phyloP scores from a whole-genome alignment of 2,888 invertebrate species.

The Coelinius sp. region DNA sequence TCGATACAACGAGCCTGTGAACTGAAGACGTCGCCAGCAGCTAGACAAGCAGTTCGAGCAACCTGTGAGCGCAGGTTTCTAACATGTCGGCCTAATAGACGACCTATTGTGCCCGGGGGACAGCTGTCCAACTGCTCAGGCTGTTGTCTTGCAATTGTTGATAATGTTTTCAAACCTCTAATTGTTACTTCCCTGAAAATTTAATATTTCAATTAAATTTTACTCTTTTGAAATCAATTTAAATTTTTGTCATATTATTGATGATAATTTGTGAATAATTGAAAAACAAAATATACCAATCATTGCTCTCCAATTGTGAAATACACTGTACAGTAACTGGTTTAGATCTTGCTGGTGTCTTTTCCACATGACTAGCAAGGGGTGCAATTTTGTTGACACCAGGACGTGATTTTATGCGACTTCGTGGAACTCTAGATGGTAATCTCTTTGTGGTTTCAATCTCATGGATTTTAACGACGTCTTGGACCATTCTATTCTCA shows the following conservation, averaged over 20 bases:
- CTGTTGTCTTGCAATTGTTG: constrained; percentile 79
- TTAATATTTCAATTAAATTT: too few species aligned
- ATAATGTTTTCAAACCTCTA: constrained; percentile 79
- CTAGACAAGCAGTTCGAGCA: constrained; percentile 88
- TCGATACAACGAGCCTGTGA: constrained; percentile 71
- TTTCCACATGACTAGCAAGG: constrained; percentile 61
- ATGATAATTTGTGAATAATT: too few species aligned
- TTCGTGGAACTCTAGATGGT: constrained; percentile 56
- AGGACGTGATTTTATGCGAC: constrained; percentile 48
- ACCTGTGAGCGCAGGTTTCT: constrained; percentile 95
- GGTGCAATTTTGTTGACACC: constrained; percentile 45
- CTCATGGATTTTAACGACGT: constrained; percentile 30
- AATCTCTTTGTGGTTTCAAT: constrained; percentile 44
- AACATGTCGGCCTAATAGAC: constrained; percentile 83
- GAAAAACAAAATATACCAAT: constrained; percentile 73
- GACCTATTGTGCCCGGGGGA: constrained; percentile 78
- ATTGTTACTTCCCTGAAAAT: constrained; percentile 83
- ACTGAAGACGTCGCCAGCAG: constrained; percentile 85
- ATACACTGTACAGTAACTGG: constrained; percentile 77
- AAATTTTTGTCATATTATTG: too few species aligned
- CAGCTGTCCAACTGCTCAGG: constrained; percentile 77
- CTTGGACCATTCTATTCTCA: constrained; percentile 10
- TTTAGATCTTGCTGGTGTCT: constrained; percentile 76
- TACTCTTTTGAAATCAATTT: too few species aligned
- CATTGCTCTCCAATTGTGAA: constrained; percentile 79